A percentile compares a stretch with the other conserved stretches of the same genome.
Conservation (phyloP, 1,140 invertebrate genomes). For the Colletes latitarsis region DNA sequence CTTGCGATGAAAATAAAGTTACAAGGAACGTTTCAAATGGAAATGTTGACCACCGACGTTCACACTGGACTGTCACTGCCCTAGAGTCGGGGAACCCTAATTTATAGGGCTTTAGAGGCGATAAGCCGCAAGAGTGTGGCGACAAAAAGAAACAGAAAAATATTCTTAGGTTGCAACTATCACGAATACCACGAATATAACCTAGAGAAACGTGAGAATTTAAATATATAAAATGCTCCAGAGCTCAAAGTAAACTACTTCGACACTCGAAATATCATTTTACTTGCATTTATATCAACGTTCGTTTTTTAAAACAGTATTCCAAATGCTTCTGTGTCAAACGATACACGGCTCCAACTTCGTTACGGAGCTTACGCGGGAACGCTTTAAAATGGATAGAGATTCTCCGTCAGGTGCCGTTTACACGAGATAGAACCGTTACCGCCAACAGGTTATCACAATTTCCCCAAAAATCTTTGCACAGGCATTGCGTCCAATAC, state of each 20-base stretch:
- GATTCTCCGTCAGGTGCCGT: constrained; percentile 28
- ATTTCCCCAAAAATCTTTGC: constrained; percentile 14
- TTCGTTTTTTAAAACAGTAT: not conserved
- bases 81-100: not conserved
- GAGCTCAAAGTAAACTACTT: not conserved
- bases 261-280: not conserved
- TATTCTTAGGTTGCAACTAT: no score
- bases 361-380: constrained; percentile 21
- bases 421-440: constrained; percentile 38
- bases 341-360: not conserved
- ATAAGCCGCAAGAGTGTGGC: not conserved
- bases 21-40: not conserved
- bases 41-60: not conserved
- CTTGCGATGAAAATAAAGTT: not conserved
- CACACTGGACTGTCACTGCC: not conserved
- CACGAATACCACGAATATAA: no score
- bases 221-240: no score
- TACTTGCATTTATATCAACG: not conserved
- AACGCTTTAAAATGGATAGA: constrained; percentile 22
- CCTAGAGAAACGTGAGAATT: no score
- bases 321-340: not conserved
- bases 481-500: not conserved
- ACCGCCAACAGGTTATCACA: constrained; percentile 19
- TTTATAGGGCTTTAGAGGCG: not conserved
- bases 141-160: not conserved